These are phyloP conservation scores for Platorchestia sp. DNA, from an alignment of 1,140 invertebrate species.

Conservation along the genomic window DNA sequence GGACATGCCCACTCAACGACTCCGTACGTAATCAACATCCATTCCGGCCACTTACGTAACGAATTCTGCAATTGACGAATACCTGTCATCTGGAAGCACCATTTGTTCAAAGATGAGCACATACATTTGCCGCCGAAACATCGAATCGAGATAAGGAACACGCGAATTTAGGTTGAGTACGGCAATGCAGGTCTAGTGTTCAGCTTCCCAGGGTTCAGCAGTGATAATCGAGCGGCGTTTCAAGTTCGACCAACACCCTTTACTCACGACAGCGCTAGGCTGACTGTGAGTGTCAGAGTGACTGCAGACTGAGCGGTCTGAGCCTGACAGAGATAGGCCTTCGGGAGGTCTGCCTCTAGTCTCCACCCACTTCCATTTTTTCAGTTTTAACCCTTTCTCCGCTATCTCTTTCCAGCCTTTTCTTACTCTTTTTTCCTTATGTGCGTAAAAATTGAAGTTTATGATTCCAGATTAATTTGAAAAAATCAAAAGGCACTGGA, in stretches of 20 bases:
- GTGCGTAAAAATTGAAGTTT: too few relatives aligned
- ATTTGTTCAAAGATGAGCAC: background rate
- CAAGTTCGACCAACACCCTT: background rate
- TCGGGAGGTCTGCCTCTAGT: too few relatives aligned
- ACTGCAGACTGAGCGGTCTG: too few relatives aligned
- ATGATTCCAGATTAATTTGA: too few relatives aligned
- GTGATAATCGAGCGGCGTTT: background rate
- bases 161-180: background rate
- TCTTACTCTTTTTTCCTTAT: too few relatives aligned
- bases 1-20: background rate
- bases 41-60: background rate
- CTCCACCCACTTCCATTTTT: too few relatives aligned
- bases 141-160: background rate
- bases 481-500: too few relatives aligned
- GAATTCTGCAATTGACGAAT: background rate
- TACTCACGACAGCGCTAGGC: background rate
- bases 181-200: background rate
- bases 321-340: too few relatives aligned
- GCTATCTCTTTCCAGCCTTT: too few relatives aligned
- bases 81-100: background rate
- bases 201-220: background rate
- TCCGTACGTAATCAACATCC: background rate
- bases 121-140: background rate
- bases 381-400: too few relatives aligned
- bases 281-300: background rate